Evolutionary conservation across 2,797 vertebrate genomes (phyloP).

Genomic region (Heterohyrax brucei): DNA sequence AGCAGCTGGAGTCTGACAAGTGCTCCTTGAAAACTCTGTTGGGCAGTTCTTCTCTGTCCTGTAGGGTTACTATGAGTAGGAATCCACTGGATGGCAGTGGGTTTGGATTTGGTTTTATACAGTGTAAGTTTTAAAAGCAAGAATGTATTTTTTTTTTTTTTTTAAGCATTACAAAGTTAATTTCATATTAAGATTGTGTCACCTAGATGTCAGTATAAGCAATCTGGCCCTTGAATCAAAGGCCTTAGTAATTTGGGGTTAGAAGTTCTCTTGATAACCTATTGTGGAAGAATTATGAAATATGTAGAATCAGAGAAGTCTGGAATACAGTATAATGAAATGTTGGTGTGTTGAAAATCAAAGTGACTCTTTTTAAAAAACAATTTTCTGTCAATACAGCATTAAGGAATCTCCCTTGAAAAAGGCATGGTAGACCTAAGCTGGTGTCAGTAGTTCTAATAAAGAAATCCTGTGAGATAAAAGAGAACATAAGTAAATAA

Average conservation of each 20-base stretch:
- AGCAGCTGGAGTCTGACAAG: too few relatives aligned
- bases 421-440: slow-evolving; percentile 57
- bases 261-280: slow-evolving; percentile 62
- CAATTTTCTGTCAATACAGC: slow-evolving; percentile 48
- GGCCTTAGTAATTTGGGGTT: background rate
- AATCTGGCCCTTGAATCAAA: slow-evolving; percentile 67
- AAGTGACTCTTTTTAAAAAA: slow-evolving; percentile 51
- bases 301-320: slow-evolving; percentile 52
- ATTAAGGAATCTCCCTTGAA: slow-evolving; percentile 63
- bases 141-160: slow-evolving; percentile 65
- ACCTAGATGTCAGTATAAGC: slow-evolving; percentile 66
- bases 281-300: slow-evolving; percentile 49
- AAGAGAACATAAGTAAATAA: slow-evolving; percentile 19
- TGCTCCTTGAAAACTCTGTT: too few relatives aligned
- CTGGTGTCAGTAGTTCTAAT: slow-evolving; percentile 53
- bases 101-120: background rate
- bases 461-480: slow-evolving; percentile 17
- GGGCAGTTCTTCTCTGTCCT: too few relatives aligned
- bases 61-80: too few relatives aligned
- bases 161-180: slow-evolving; percentile 68
- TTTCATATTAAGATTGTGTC: slow-evolving; percentile 60
- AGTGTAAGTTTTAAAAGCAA: slow-evolving; percentile 65
- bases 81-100: too few relatives aligned
- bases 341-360: slow-evolving; percentile 63
- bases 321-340: slow-evolving; percentile 30